Percentiles rank a stretch among this genome's conserved stretches.
Evolutionary conservation across 1,140 invertebrate species (phyloP).

Genomic region (Cryptotermes secundus): DNA sequence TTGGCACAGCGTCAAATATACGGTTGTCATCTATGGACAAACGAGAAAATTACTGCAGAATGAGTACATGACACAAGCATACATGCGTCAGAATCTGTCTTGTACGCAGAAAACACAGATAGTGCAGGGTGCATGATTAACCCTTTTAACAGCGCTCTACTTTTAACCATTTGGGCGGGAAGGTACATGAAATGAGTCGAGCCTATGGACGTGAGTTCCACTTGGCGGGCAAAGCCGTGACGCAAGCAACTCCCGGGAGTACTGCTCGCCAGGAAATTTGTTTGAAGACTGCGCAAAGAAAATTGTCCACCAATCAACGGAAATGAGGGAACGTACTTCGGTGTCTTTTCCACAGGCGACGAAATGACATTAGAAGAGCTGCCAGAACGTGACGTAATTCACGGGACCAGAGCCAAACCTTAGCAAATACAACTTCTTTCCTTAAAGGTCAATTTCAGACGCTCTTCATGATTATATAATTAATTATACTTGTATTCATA

Average conservation of each 20-base stretch:
- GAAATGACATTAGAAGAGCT: background rate
- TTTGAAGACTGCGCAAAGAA: background rate
- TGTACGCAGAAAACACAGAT: too few species aligned
- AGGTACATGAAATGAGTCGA: background rate
- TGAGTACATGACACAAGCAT: too few species aligned
- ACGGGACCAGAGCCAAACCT: background rate
- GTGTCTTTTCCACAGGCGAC: background rate
- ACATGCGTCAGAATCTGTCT: too few species aligned
- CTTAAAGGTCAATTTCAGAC: background rate
- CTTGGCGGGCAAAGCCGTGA: background rate
- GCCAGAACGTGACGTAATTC: background rate
- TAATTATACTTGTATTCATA: background rate
- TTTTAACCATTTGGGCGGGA: too few species aligned
- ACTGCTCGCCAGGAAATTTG: background rate
- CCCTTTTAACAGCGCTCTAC: too few species aligned
- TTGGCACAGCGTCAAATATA: too few species aligned
- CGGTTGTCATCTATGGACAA: too few species aligned
- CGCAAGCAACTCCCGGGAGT: background rate
- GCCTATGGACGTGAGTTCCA: background rate
- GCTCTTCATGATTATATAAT: background rate
- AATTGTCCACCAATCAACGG: constrained; percentile 9
- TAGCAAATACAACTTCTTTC: background rate
- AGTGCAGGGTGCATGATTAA: too few species aligned
- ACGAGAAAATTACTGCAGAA: too few species aligned
- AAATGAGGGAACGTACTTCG: background rate